These are phyloP conservation scores for Auanema sp. DNA, from an alignment of 2,888 invertebrate genomes.

Conservation along the genomic window DNA sequence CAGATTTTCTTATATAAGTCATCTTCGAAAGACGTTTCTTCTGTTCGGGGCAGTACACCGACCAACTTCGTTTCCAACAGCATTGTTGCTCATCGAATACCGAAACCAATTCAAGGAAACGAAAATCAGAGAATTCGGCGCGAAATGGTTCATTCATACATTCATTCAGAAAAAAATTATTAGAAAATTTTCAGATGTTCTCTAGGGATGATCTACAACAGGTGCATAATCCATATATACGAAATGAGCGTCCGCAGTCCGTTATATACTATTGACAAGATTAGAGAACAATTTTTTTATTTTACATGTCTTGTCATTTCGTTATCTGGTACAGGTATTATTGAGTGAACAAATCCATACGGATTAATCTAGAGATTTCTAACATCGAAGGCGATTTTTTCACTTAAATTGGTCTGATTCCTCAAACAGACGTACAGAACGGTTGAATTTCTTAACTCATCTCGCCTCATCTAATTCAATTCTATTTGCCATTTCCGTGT, in stretches of 20 bases:
- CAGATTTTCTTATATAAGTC: background rate
- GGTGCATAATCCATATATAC: background rate
- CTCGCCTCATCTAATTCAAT: no score
- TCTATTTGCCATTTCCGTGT: no score
- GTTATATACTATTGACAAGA: conserved; percentile 4
- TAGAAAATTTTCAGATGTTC: conserved; percentile 6
- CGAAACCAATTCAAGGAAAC: background rate
- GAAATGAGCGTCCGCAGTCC: conserved; percentile 6
- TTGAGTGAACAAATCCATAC: background rate
- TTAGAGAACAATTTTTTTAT: background rate
- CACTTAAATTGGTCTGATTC: no score
- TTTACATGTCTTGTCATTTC: background rate
- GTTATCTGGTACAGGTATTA: background rate
- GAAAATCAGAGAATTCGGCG: background rate
- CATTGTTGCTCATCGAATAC: conserved; percentile 19
- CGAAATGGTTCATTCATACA: conserved; percentile 15
- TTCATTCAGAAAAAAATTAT: no score
- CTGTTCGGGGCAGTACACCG: conserved; percentile 17
- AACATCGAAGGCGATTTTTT: background rate
- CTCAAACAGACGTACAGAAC: no score
- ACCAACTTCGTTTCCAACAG: conserved; percentile 20
- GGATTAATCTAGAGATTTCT: background rate
- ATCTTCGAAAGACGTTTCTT: background rate
- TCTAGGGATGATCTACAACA: conserved; percentile 19
- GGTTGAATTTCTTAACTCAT: no score